Percentiles rank a stretch among this genome's conserved stretches.
Conservation (phyloP, 1,140 invertebrate genomes). For the Drosophila azteca region DNA sequence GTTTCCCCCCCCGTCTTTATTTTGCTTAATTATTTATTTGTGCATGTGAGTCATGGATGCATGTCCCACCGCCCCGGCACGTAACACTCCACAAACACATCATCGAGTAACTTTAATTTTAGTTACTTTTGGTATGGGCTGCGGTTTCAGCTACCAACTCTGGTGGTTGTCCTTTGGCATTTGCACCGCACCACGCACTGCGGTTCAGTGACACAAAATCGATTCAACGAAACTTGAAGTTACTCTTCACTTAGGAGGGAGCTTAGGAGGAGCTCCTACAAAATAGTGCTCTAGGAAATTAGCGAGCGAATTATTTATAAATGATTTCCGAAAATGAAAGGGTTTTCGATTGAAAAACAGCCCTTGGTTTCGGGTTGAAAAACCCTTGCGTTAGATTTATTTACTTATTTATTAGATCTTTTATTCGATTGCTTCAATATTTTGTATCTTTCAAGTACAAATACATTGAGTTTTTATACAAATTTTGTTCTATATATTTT, state of each 20-base stretch:
- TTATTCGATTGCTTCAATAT: no score
- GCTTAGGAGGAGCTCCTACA: no score
- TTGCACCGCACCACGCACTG: not conserved
- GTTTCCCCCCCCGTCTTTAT: conserved; percentile 37
- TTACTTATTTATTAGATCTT: no score
- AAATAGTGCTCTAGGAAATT: no score
- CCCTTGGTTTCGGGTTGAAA: no score
- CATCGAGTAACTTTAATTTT: no score
- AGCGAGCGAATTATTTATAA: conserved; percentile 32
- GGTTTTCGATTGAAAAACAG: no score
- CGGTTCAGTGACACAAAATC: conserved; percentile 64
- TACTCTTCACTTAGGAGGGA: not conserved
- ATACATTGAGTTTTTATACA: no score
- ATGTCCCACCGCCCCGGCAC: conserved; percentile 46
- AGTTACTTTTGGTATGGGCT: not conserved
- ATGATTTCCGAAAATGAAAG: not conserved
- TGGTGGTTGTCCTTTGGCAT: not conserved
- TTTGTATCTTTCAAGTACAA: no score
- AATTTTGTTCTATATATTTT: no score
- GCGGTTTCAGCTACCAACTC: conserved; percentile 11
- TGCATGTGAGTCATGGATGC: conserved; percentile 52
- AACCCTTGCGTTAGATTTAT: no score
- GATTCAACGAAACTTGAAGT: conserved; percentile 47
- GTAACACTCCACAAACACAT: conserved; percentile 11
- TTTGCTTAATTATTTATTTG: conserved; percentile 60